Evolutionary conservation across 2,888 invertebrate species (phyloP), one percentile per base, ranked within the genome.

Genomic region (Meteorus cinctellus): DNA sequence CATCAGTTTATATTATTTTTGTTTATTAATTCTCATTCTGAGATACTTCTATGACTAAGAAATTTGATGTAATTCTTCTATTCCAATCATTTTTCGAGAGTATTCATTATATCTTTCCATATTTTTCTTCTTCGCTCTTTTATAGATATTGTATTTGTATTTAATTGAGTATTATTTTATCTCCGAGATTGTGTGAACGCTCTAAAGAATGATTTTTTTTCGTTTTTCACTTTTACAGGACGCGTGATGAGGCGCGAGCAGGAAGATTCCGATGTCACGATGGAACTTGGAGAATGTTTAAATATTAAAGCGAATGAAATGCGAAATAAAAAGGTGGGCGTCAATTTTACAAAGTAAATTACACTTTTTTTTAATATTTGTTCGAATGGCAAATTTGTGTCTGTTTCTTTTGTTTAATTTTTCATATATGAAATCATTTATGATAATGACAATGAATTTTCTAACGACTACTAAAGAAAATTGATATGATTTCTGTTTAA

Each of bases 321-420:
- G 78, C 73, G 74, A 78, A 78, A 75, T 80, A 79, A 81, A 84
- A 83, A 87, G 87, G 87, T 88, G 85, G 86, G 87, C 84, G 80
- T 83, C 78, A 82, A 79, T 79, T 80, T 80, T 70, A 71, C 76
- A 79, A 65, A 78, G 65, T 76, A 74, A 79, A 77, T 76, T 79
- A 77, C 82, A 79, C 65, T 75, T 79, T 78, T 48, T 48, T 45
- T 45, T 41, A 2, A 41, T 69, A 45, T 74, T 76, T 78, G 74
- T 60, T 75, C 12, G 80, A 80, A 79, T 66, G 67, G 74, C 34
- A 55, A 51, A 34, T 51, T 66, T 31, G 31, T 31, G 31, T 67
- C 41, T 66, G 34, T 6, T 1, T 34, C 34, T 34, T 34, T 34
- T 34, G 1, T 34, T 8, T 34, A 8, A 4, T 6, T 34, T 4